Evolutionary conservation across 2,113 vertebrate genomes (phyloP).

Genomic region (Rhea americana): DNA sequence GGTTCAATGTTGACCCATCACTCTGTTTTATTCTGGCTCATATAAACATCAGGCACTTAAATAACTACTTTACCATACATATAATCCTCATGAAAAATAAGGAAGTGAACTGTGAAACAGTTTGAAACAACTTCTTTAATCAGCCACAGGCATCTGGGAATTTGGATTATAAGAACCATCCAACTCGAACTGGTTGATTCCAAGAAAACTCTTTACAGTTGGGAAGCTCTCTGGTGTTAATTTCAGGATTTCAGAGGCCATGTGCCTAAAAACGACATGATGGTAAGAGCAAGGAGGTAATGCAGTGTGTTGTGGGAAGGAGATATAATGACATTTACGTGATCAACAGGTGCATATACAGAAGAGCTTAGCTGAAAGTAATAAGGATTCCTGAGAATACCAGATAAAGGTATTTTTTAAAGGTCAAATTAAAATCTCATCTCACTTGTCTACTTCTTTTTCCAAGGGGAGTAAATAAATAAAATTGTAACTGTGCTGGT

Average conservation of each 20-base stretch:
- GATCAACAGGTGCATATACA: neutral
- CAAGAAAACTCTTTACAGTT: neutral
- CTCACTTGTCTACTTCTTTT: neutral
- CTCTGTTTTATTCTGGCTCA: neutral
- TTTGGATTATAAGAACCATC: neutral
- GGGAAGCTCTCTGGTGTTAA: neutral
- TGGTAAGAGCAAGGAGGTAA: neutral
- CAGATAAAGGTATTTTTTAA: neutral
- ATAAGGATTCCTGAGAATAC: neutral
- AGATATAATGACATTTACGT: neutral
- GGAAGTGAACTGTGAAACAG: neutral
- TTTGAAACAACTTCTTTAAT: neutral
- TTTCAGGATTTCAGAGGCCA: neutral
- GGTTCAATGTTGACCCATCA: neutral
- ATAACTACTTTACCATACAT: neutral
- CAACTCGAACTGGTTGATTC: neutral
- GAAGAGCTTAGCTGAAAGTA: neutral
- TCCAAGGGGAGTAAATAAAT: neutral
- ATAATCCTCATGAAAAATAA: neutral
- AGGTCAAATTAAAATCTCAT: neutral
- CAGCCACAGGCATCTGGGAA: neutral
- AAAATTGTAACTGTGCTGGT: neutral
- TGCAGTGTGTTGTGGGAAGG: neutral
- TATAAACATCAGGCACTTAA: neutral
- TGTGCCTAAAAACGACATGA: fast-evolving